Conservation (phyloP, 2,797 vertebrate genomes). For the Labroides dimidiatus region DNA sequence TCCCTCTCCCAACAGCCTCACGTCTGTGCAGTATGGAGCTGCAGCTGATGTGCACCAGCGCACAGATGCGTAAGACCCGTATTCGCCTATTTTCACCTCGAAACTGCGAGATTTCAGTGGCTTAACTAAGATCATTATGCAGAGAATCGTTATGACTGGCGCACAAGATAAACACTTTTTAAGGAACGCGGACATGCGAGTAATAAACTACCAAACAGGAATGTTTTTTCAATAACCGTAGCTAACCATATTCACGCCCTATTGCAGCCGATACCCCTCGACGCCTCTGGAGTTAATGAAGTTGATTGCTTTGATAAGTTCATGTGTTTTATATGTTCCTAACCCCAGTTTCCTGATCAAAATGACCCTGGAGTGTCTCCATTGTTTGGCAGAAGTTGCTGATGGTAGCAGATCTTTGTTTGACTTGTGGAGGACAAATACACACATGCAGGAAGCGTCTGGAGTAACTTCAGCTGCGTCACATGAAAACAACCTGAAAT, state of each 20-base stretch:
- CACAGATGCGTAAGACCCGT: conserved; percentile 1
- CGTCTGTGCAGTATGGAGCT: conserved; percentile 5
- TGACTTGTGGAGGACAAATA: conserved; percentile 28
- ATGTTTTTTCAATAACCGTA: not conserved
- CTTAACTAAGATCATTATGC: not conserved
- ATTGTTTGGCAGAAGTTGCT: conserved; percentile 86
- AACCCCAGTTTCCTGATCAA: conserved; percentile 43
- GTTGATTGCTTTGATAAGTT: not conserved
- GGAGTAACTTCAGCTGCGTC: conserved; percentile 89
- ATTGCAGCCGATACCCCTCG: not conserved
- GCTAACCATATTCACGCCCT: not conserved
- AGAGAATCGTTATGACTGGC: not conserved
- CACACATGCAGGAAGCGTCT: conserved; percentile 59
- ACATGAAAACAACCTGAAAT: conserved; percentile 71
- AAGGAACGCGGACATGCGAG: not conserved
- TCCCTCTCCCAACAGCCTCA: conserved; percentile 30
- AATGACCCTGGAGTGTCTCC: conserved; percentile 65
- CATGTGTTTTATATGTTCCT: conserved; percentile 3
- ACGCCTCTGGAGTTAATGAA: not conserved
- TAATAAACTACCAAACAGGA: not conserved
- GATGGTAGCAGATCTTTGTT: conserved; percentile 80
- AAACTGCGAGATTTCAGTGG: not conserved
- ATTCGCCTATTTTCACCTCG: not conserved
- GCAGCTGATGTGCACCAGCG: conserved; percentile 1
- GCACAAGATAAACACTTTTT: not conserved